Evolutionary conservation across 2,888 invertebrate species (phyloP).

Genomic region (Crematogaster levior): DNA sequence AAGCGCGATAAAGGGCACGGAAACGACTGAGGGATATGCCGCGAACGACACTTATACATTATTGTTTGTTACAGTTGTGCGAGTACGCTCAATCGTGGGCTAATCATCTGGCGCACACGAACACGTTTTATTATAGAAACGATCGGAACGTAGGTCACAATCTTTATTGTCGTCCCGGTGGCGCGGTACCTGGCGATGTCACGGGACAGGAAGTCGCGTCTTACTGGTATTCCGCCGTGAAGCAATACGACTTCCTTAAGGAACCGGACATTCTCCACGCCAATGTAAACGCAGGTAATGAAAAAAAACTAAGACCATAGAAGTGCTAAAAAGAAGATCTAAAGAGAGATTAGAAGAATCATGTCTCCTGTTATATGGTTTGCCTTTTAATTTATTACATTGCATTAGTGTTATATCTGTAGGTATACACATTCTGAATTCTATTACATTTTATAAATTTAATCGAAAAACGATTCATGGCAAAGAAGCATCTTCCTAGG

Average conservation of each 20-base stretch:
- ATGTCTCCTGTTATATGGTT: neutral
- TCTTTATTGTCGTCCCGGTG: conserved; percentile 91
- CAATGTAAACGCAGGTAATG: conserved; percentile 91
- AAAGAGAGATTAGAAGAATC: neutral
- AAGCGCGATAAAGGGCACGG: neutral
- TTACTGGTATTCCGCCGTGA: conserved; percentile 93
- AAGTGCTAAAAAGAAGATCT: too few relatives aligned
- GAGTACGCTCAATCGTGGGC: conserved; percentile 95
- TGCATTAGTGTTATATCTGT: neutral
- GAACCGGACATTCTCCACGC: conserved; percentile 91
- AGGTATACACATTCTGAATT: neutral
- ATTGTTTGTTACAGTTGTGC: conserved; percentile 87
- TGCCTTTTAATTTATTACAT: neutral
- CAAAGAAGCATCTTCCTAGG: conserved; percentile 86
- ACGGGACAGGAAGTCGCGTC: conserved; percentile 93
- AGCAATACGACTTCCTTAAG: conserved; percentile 91
- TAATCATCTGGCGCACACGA: conserved; percentile 93
- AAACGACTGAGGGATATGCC: neutral
- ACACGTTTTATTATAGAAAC: conserved; percentile 92
- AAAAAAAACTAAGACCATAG: neutral
- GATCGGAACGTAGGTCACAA: conserved; percentile 93
- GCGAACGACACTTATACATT: neutral
- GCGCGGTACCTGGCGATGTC: conserved; percentile 89
- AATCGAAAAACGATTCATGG: neutral
- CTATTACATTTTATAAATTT: neutral